Base-by-base conservation (phyloP, 2,888 invertebrate species). In the Prosapia bicincta region DNA sequence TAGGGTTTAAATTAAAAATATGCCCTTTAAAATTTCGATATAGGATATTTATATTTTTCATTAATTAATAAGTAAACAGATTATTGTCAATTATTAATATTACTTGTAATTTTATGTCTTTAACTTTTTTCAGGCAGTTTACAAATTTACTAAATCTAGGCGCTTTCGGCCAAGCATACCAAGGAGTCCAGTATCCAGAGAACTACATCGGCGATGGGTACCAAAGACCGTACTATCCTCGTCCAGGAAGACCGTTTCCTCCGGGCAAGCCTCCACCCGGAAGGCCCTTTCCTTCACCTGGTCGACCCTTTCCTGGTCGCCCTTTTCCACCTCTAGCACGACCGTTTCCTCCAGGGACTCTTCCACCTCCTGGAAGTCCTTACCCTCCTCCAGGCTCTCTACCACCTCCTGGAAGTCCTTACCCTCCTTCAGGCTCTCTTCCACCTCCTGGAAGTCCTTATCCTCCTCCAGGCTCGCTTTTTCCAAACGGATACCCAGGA, bases 71-170 rank as follows among this genome's bases (percentile, higher is more conserved):
- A n/a, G n/a, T n/a, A n/a, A n/a, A n/a, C n/a, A n/a, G n/a, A n/a
- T n/a, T n/a, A n/a, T n/a, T n/a, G n/a, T n/a, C n/a, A n/a, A n/a
- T n/a, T n/a, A n/a, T n/a, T n/a, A n/a, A n/a, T n/a, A n/a, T n/a
- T n/a, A n/a, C n/a, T n/a, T n/a, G n/a, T n/a, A n/a, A n/a, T n/a
- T n/a, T n/a, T n/a, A n/a, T n/a, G n/a, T n/a, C n/a, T n/a, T n/a
- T n/a, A n/a, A n/a, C 66, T 20, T 20, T 76, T 76, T 75, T 65
- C 69, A 78, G 78, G n/a, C 77, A 77, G 68, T 54, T 80, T 54
- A 79, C 79, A 25, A 76, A 74, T 24, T 69, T 80, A 66, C 75
- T 80, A 20, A 79, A 78, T 66, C 79, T 78, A 65, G 79, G 79
- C 23, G 72, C 66, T 26, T 20, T 72, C 10, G 65, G 74, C 7